These are phyloP conservation scores for Chaunax sp. DNA, from an alignment of 2,797 vertebrate species.

Conservation along the genomic window DNA sequence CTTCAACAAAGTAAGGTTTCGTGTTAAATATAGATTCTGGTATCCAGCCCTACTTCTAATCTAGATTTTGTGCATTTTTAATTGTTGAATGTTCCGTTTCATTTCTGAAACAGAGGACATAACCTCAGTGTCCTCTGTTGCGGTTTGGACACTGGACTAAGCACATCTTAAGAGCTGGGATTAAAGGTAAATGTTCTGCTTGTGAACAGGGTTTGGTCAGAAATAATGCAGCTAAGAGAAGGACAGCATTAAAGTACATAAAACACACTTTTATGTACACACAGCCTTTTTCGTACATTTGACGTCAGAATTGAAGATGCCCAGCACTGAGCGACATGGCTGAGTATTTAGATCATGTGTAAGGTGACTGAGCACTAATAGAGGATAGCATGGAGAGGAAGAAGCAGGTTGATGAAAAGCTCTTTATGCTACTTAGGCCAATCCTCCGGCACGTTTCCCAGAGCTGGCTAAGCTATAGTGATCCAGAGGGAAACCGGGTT, in stretches of 20 bases:
- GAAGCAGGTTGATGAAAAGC: constrained; percentile 66
- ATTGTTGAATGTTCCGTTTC: too few species aligned
- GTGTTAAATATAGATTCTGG: too few species aligned
- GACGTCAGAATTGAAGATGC: neutral
- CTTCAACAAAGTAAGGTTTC: too few species aligned
- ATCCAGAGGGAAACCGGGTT: constrained; percentile 39
- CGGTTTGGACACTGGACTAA: too few species aligned
- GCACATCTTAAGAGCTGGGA: too few species aligned
- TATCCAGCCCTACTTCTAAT: too few species aligned
- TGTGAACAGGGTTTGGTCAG: neutral
- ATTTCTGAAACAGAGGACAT: too few species aligned
- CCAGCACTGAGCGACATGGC: neutral
- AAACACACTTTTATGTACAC: too few species aligned
- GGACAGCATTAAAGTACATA: neutral
- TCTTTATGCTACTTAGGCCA: constrained; percentile 74
- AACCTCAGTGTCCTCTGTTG: too few species aligned
- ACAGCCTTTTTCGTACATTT: neutral
- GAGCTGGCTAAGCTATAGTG: constrained; percentile 33
- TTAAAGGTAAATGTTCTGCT: too few species aligned
- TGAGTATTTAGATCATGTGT: constrained; percentile 13
- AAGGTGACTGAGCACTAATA: constrained; percentile 19
- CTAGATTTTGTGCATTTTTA: too few species aligned
- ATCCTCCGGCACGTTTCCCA: constrained; percentile 67
- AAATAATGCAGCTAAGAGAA: neutral
- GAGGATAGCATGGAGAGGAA: constrained; percentile 30